phyloP scores from a whole-genome alignment of 2,113 vertebrate species.

The Pontoporia blainvillei region DNA sequence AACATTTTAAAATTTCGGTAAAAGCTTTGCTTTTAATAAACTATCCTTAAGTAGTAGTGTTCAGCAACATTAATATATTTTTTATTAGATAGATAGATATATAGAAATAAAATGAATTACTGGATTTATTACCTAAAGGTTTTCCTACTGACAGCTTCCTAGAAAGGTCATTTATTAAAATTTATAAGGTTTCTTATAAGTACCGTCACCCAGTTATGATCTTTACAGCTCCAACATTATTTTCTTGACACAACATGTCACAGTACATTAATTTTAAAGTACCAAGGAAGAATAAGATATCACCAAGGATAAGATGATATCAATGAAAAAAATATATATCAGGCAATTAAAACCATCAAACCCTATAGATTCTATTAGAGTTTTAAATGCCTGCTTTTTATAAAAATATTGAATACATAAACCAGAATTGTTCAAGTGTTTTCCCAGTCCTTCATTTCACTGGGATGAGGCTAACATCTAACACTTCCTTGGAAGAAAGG shows the following conservation, averaged over 20 bases:
- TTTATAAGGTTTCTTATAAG: neutral
- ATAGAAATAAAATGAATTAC: neutral
- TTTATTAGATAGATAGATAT: neutral
- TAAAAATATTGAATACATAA: neutral
- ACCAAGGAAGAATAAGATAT: neutral
- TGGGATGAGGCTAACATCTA: neutral
- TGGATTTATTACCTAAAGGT: neutral
- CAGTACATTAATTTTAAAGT: neutral
- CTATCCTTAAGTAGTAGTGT: neutral
- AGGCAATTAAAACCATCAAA: neutral
- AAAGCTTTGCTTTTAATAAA: neutral
- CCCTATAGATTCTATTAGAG: neutral
- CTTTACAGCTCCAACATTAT: neutral
- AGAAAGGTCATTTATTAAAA: constrained; percentile 25
- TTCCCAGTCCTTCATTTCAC: neutral
- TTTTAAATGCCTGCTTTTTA: neutral
- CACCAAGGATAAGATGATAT: neutral
- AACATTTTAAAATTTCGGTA: neutral
- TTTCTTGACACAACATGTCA: neutral
- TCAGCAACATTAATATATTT: neutral
- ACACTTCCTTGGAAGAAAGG: neutral
- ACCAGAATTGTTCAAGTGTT: neutral
- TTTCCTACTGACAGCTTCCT: neutral
- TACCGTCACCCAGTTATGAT: neutral
- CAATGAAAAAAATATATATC: neutral